Evolutionary conservation across 2,797 vertebrate genomes (phyloP).

Genomic region (Paedocypris micromegethes): DNA sequence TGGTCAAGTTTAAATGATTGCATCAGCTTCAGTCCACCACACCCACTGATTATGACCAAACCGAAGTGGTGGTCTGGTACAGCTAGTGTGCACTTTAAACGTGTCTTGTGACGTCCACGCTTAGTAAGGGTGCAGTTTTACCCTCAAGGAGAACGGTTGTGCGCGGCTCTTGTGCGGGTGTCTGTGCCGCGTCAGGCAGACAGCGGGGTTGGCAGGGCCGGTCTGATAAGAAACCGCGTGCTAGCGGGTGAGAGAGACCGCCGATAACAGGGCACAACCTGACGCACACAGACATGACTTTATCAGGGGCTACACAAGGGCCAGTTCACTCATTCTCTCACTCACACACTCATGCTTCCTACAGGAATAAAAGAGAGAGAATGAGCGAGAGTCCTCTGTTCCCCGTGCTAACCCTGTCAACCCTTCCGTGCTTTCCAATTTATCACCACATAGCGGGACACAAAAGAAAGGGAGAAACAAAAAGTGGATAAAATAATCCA

Average conservation of each 20-base stretch:
- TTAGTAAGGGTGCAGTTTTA: background rate
- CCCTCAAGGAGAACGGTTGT: background rate
- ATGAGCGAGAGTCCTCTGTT: constrained; percentile 41
- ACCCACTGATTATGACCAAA: background rate
- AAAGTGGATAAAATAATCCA: constrained; percentile 34
- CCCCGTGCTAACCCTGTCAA: constrained; percentile 56
- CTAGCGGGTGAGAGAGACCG: constrained; percentile 56
- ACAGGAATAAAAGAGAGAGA: constrained; percentile 14
- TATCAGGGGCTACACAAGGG: constrained; percentile 59
- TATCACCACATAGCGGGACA: constrained; percentile 50
- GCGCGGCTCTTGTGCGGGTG: constrained; percentile 6
- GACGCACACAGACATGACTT: constrained; percentile 62
- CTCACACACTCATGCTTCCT: background rate
- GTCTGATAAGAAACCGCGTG: constrained; percentile 66
- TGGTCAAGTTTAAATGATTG: constrained; percentile 6
- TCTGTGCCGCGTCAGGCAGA: constrained; percentile 35
- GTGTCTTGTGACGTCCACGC: background rate
- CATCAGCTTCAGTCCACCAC: constrained; percentile 1
- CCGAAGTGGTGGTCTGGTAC: background rate
- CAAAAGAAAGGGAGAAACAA: constrained; percentile 36
- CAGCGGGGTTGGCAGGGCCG: constrained; percentile 35
- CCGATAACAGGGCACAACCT: constrained; percentile 63
- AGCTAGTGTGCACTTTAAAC: background rate
- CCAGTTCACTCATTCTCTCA: constrained; percentile 14
- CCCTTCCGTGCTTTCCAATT: constrained; percentile 53